Conservation (phyloP, 1,140 invertebrate species). For the Drepana arcuata region DNA sequence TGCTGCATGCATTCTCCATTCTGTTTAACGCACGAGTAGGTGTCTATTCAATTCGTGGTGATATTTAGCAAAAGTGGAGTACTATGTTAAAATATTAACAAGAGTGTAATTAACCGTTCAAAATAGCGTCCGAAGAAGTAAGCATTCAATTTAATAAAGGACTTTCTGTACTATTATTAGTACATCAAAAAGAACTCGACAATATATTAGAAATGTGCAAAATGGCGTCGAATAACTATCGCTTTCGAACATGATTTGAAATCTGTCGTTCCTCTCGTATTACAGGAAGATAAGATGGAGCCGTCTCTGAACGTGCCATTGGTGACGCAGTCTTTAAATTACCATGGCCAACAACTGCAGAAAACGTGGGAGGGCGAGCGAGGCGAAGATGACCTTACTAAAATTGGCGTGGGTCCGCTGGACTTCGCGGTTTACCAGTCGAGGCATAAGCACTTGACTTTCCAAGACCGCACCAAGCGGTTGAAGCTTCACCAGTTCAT, state of each 20-base stretch:
- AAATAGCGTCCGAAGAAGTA: too few relatives aligned
- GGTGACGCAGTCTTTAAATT: conserved; percentile 82
- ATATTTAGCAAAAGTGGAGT: too few relatives aligned
- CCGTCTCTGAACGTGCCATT: conserved; percentile 77
- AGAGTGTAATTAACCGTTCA: too few relatives aligned
- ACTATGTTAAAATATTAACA: too few relatives aligned
- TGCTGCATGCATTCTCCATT: too few relatives aligned
- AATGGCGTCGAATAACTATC: conserved; percentile 5
- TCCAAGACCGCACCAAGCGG: conserved; percentile 87
- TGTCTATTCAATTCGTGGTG: too few relatives aligned
- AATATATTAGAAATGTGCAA: conserved; percentile 1
- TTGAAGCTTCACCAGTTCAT: conserved; percentile 88
- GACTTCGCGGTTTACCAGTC: conserved; percentile 84
- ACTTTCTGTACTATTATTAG: too few relatives aligned
- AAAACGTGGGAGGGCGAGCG: conserved; percentile 88
- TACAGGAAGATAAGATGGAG: conserved; percentile 33
- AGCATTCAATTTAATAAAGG: too few relatives aligned
- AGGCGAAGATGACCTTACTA: conserved; percentile 80
- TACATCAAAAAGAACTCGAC: too few relatives aligned
- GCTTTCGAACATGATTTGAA: too few relatives aligned
- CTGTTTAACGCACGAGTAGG: too few relatives aligned
- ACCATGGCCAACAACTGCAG: conserved; percentile 87
- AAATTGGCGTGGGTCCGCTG: conserved; percentile 78
- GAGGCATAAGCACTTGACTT: conserved; percentile 81
- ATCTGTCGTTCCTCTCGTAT: neutral